A percentile compares a stretch with the other conserved stretches of the same genome.
These are phyloP conservation scores for Torymus auratus DNA, from an alignment of 2,888 invertebrate species.

Conservation along the genomic window DNA sequence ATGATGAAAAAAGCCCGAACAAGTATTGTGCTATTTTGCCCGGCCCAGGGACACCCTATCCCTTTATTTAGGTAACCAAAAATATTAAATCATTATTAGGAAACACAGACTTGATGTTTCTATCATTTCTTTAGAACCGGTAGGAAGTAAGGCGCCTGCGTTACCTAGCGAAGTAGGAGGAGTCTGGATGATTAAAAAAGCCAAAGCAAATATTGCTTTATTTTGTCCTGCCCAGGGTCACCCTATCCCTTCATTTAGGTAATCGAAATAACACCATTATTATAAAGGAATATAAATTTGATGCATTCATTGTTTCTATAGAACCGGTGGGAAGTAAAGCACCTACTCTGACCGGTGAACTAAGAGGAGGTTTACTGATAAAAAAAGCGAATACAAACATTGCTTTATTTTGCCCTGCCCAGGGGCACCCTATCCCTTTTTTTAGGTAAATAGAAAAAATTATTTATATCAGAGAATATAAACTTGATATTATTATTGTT, in stretches of 20 bases:
- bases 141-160: conserved; percentile 81
- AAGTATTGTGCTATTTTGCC: conserved; percentile 81
- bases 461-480: neutral
- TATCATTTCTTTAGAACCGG: conserved; percentile 77
- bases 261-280: conserved; percentile 65
- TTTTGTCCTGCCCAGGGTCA: conserved; percentile 86
- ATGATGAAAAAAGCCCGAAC: conserved; percentile 68
- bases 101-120: conserved; percentile 3
- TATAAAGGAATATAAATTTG: neutral
- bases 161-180: conserved; percentile 74
- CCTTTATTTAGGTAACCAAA: conserved; percentile 79
- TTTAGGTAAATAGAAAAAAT: conserved; percentile 78
- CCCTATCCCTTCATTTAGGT: conserved; percentile 81
- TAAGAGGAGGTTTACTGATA: conserved; percentile 70
- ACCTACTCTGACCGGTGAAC: conserved; percentile 77
- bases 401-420: conserved; percentile 84
- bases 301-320: conserved; percentile 61
- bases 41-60: conserved; percentile 84
- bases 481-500: neutral
- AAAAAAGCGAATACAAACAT: conserved; percentile 72
- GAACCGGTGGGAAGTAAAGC: conserved; percentile 79
- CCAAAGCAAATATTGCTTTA: conserved; percentile 77
- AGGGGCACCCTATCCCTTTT: conserved; percentile 82
- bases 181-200: conserved; percentile 70
- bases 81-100: neutral